Base-by-base conservation (phyloP, 1,140 invertebrate species). In the Cydia fagiglandana region DNA sequence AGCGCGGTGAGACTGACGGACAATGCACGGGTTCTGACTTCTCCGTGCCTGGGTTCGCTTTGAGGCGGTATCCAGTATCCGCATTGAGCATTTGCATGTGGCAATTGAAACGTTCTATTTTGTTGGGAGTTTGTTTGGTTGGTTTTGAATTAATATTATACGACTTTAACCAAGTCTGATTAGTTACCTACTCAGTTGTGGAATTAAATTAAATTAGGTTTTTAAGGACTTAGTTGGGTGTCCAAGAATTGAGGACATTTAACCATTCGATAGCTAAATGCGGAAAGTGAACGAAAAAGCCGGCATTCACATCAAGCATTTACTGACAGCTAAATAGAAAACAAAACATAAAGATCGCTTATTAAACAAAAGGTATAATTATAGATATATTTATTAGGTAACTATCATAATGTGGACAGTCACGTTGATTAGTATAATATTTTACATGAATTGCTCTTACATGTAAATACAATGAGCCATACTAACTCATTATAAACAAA, bases 101-200 rank as follows among this genome's bases (percentile, higher is more conserved):
- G 56, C 56, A 61, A 61, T 61, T 61, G 56, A 61, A 61, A 61
- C 56, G 56, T 61, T 70, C 15, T 34, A 38, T 70, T 34, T 70
- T 70, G 68, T 70, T 38, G 24, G 50, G 5, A 6, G 34, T 34
- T 34, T 34, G 34, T 34, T 34, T n/a, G 4, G 4, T 70, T 45
- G 7, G 2, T 38, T 38, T 70, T 6, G 68, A 70, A n/a, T 53
- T n/a, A n/a, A 53, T 53, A 17, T 53, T 53, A 53, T 10, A 41
- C 7, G 38, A 41, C 0, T 53, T 53, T 7, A n/a, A n/a, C n/a
- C 13, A 17, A n/a, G 15, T 53, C n/a, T n/a, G 15, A 53, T 12
- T 45, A 45, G 10, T 45, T 45, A 12, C 12, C 2, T 47, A 45
- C 41, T 12, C 13, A 45, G 45, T 47, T 30, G 9, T 41, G 9